Evolutionary conservation across 2,113 vertebrate species (phyloP).

Genomic region (Rhegmatorhina hoffmannsi): DNA sequence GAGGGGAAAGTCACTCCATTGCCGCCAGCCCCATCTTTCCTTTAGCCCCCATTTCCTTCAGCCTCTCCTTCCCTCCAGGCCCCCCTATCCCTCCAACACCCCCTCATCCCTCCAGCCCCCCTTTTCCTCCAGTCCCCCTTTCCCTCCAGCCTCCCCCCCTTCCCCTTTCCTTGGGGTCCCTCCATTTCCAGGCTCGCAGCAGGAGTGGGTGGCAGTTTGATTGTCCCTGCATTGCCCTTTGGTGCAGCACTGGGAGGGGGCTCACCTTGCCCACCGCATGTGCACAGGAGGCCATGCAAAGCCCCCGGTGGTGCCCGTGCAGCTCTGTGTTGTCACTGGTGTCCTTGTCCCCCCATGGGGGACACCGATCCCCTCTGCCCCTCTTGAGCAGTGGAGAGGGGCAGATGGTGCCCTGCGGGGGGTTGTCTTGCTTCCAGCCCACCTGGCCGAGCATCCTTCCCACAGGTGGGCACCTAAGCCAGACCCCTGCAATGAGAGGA

Average conservation of each 20-base stretch:
- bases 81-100: no score
- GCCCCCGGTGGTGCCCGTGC: not conserved
- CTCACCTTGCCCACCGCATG: not conserved
- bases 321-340: not conserved
- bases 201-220: not conserved
- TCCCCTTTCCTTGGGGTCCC: not conserved
- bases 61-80: no score
- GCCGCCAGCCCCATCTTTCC: not conserved
- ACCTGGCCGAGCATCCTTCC: not conserved
- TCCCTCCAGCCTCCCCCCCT: no score
- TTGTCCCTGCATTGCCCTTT: not conserved
- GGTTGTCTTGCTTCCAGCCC: not conserved
- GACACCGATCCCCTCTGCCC: not conserved
- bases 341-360: not conserved
- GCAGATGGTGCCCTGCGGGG: not conserved
- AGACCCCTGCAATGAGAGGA: accelerated
- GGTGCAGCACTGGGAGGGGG: not conserved
- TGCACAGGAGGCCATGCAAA: not conserved
- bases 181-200: not conserved
- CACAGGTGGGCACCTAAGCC: accelerated
- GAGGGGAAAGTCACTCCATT: not conserved
- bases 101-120: no score
- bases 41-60: not conserved
- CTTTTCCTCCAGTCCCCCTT: no score
- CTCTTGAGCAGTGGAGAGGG: not conserved